A percentile compares a stretch with the other conserved stretches of the same genome.
Evolutionary conservation across 35 echinoderm and acorn worm genomes (phyloP).

Genomic region (Chiridota heheva): DNA sequence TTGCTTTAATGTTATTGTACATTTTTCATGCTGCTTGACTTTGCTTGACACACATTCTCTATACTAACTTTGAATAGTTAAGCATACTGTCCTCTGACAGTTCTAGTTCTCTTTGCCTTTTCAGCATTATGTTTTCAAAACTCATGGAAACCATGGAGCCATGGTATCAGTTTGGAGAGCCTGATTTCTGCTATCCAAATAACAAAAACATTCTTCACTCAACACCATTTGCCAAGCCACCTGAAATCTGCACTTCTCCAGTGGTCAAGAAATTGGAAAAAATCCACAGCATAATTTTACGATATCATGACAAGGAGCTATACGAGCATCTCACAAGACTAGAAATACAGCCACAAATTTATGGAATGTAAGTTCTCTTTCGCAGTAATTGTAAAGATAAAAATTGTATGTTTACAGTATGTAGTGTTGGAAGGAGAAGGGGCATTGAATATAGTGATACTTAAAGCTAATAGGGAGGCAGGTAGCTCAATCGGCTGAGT

Average conservation of each 20-base stretch:
- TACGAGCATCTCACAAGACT: conserved; percentile 71
- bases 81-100: too few relatives aligned
- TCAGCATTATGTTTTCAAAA: conserved; percentile 73
- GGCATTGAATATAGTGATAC: too few relatives aligned
- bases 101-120: neutral
- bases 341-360: conserved; percentile 88
- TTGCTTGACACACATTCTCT: too few relatives aligned
- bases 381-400: too few relatives aligned
- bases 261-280: conserved; percentile 75
- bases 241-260: conserved; percentile 44
- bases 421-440: too few relatives aligned
- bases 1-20: too few relatives aligned
- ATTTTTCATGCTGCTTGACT: too few relatives aligned
- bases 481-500: too few relatives aligned
- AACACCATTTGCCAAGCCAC: conserved; percentile 63
- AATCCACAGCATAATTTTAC: conserved; percentile 73
- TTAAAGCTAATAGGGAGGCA: too few relatives aligned
- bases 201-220: conserved; percentile 38
- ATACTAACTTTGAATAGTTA: too few relatives aligned
- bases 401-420: too few relatives aligned
- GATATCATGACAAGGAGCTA: conserved; percentile 69
- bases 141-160: conserved; percentile 94
- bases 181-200: neutral
- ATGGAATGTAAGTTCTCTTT: conserved; percentile 76
- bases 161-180: conserved; percentile 70